phyloP scores from a whole-genome alignment of 35 echinoderm and acorn worm genomes.

The Eucidaris tribuloides region DNA sequence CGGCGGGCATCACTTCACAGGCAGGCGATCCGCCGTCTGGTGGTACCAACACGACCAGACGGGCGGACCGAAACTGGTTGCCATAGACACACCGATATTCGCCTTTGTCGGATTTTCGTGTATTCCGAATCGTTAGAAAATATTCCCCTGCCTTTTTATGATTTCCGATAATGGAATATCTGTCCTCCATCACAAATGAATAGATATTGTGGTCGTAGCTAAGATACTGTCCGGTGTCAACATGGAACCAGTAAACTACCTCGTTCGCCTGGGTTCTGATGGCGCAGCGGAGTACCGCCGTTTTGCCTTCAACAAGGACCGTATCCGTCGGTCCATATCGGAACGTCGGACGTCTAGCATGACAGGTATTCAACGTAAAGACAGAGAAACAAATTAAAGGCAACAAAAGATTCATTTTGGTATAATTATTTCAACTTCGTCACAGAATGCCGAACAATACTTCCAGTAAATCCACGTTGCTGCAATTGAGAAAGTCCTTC shows the following conservation, averaged over 20 bases:
- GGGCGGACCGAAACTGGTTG: conserved; percentile 21
- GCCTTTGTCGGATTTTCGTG: conserved; percentile 23
- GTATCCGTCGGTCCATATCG: conserved; percentile 38
- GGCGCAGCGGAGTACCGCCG: conserved; percentile 45
- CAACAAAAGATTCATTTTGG: too few relatives aligned
- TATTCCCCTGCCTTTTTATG: conserved; percentile 50
- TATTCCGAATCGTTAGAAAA: conserved; percentile 30
- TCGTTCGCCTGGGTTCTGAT: neutral
- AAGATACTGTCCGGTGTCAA: conserved; percentile 16
- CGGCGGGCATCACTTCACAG: conserved; percentile 15
- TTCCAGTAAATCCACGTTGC: too few relatives aligned
- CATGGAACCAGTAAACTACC: conserved; percentile 55
- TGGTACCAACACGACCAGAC: conserved; percentile 14
- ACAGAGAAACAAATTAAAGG: too few relatives aligned
- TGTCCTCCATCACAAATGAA: neutral
- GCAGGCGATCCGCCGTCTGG: conserved; percentile 33
- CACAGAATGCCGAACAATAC: too few relatives aligned
- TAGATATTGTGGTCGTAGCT: conserved; percentile 32
- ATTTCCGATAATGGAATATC: conserved; percentile 46
- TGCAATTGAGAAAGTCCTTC: too few relatives aligned
- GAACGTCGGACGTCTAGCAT: too few relatives aligned
- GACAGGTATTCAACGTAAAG: too few relatives aligned
- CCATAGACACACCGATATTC: conserved; percentile 55
- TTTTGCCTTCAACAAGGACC: conserved; percentile 32
- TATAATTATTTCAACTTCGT: too few relatives aligned